Evolutionary conservation across 2,797 vertebrate species (phyloP).

Genomic region (Hylomyscus alleni): DNA sequence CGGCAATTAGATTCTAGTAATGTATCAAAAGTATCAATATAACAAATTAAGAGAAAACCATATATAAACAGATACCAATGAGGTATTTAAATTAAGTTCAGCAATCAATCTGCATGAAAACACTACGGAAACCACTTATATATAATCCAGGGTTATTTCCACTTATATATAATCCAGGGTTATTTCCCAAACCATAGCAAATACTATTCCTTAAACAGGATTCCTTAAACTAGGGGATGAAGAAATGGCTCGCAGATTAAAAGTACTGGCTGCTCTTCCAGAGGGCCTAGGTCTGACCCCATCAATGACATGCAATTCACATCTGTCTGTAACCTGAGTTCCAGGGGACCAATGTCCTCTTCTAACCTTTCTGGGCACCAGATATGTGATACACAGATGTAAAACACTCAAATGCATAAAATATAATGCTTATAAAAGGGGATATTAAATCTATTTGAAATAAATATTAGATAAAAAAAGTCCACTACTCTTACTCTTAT

Average conservation of each 20-base stretch:
- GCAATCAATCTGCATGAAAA: background rate
- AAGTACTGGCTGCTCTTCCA: background rate
- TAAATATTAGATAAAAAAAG: background rate
- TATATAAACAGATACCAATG: background rate
- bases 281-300: background rate
- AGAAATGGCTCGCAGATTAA: background rate
- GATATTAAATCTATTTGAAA: background rate
- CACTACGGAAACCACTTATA: background rate
- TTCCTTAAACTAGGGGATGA: background rate
- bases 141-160: background rate
- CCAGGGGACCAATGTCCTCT: background rate
- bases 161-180: too few relatives aligned
- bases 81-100: background rate
- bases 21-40: background rate
- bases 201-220: conserved; percentile 3
- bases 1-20: conserved; percentile 17
- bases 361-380: background rate
- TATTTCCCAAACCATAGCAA: background rate
- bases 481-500: background rate
- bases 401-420: background rate
- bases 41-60: background rate
- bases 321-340: background rate
- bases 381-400: background rate
- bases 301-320: background rate
- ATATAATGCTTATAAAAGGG: background rate